phyloP scores from a whole-genome alignment of 2,888 invertebrate species.

The Cheilosia variabilis region DNA sequence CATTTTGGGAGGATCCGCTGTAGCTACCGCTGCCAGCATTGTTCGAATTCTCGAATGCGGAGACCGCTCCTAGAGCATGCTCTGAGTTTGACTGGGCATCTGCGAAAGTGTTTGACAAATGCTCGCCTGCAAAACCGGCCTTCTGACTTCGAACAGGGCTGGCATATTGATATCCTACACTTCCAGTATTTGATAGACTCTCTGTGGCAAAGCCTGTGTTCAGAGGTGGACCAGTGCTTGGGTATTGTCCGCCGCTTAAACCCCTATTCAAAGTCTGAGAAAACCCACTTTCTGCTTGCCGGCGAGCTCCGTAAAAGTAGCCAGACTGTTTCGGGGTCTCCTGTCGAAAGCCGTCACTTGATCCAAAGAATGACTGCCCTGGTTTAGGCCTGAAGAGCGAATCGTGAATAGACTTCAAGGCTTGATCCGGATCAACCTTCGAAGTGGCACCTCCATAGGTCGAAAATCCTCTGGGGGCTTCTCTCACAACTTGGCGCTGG shows the following conservation, averaged over 20 bases:
- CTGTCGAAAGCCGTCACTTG: neutral
- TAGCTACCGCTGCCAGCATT: no score
- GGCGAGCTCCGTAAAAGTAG: neutral
- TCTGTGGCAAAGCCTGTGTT: neutral
- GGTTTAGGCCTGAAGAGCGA: neutral
- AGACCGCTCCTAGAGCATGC: no score
- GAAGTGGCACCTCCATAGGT: neutral
- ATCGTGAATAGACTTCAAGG: conserved; percentile 15
- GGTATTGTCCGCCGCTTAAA: neutral
- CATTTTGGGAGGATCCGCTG: no score
- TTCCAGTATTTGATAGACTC: neutral
- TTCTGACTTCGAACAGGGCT: neutral
- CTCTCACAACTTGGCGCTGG: neutral
- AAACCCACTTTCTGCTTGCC: conserved; percentile 10
- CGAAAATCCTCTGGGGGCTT: neutral
- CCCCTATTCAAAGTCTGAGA: no score
- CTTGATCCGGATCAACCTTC: neutral
- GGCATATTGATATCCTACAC: conserved; percentile 3
- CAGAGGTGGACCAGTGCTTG: neutral
- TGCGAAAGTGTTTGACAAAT: no score
- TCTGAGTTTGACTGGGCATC: no score
- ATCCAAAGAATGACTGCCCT: neutral
- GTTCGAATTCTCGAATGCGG: no score
- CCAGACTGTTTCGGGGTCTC: neutral
- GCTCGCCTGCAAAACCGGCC: neutral